Conservation (phyloP, 2,888 invertebrate genomes). For the Podotricha telesiphe region DNA sequence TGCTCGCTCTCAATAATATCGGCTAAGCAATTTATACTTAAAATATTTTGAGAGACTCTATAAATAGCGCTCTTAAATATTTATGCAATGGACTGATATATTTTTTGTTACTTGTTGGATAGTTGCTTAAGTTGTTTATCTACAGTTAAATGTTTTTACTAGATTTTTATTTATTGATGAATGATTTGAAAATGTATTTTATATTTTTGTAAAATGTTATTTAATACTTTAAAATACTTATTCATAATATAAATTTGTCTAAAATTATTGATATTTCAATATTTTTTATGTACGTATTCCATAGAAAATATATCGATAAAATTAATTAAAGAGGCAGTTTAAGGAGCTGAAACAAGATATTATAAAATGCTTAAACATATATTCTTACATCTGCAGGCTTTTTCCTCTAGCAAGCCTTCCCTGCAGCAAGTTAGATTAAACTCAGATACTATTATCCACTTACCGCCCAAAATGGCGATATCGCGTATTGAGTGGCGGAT, state of each 20-base stretch:
- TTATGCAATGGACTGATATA: constrained; percentile 33
- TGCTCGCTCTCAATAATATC: constrained; percentile 40
- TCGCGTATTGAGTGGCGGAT: too few relatives aligned
- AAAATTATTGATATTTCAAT: neutral
- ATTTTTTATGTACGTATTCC: neutral
- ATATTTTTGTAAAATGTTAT: too few relatives aligned
- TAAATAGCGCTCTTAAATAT: constrained; percentile 39
- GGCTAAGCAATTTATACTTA: constrained; percentile 37
- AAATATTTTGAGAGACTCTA: constrained; percentile 39
- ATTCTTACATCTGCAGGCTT: too few relatives aligned
- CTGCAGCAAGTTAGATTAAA: too few relatives aligned
- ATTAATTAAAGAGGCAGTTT: neutral
- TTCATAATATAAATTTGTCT: too few relatives aligned
- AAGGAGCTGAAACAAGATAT: neutral
- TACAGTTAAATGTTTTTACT: constrained; percentile 4
- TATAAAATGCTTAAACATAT: neutral
- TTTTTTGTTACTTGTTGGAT: constrained; percentile 6
- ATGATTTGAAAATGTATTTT: too few relatives aligned
- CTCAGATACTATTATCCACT: too few relatives aligned
- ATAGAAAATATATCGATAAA: neutral
- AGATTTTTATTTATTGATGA: neutral
- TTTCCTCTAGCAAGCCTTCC: too few relatives aligned
- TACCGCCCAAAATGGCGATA: too few relatives aligned
- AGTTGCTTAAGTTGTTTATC: constrained; percentile 11
- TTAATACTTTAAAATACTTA: too few relatives aligned